Conservation (phyloP, 30 jellyfish, hydroid and myxozoan genomes). For the Aurelia sp. region DNA sequence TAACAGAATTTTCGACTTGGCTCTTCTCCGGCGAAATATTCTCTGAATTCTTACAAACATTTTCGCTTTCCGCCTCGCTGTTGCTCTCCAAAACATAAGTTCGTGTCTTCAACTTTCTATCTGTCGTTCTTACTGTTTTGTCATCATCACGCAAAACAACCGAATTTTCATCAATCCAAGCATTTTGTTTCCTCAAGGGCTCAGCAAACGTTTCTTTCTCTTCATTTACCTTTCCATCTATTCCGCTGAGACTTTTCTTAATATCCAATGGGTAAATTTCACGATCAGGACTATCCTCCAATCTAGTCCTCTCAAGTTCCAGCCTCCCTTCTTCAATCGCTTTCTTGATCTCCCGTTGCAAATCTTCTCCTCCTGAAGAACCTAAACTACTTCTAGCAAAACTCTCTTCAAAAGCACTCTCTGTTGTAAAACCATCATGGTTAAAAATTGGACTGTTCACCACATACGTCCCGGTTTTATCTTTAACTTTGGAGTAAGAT, state of each 20-base stretch:
- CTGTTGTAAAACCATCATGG: constrained; percentile 20
- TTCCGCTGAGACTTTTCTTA: background rate
- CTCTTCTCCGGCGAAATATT: background rate
- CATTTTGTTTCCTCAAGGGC: background rate
- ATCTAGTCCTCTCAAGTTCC: background rate
- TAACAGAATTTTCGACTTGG: too few relatives aligned
- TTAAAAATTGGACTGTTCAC: constrained; percentile 48
- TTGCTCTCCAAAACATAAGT: background rate
- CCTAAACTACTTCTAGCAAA: constrained; percentile 43
- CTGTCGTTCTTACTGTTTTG: background rate
- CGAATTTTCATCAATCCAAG: background rate
- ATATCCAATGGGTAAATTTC: background rate
- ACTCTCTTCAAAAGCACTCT: constrained; percentile 1
- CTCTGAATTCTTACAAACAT: background rate
- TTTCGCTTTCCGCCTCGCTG: background rate
- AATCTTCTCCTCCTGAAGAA: constrained; percentile 25
- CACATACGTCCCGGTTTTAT: constrained; percentile 60
- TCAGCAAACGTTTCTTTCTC: background rate
- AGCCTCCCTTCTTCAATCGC: constrained; percentile 34
- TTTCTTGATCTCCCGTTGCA: constrained; percentile 33
- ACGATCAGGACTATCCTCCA: background rate
- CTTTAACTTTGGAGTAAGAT: background rate
- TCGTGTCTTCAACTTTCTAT: background rate
- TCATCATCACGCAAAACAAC: background rate
- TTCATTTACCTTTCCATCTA: background rate